These are phyloP conservation scores for Tokudaia tokunoshimensis DNA, from an alignment of 2,797 vertebrate genomes.

Conservation along the genomic window DNA sequence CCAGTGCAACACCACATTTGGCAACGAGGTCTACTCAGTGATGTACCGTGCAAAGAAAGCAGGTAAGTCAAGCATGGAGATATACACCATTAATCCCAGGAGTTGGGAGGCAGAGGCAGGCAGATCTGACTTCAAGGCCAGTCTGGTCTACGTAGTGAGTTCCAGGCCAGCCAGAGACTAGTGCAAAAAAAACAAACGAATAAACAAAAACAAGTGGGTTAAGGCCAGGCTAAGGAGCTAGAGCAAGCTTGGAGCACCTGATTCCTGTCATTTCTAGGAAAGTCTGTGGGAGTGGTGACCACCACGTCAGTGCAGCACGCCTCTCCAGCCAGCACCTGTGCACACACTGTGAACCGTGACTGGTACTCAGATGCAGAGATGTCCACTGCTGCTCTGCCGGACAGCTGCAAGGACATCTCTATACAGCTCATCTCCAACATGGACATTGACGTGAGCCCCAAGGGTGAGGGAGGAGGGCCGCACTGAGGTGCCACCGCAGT, in stretches of 20 bases:
- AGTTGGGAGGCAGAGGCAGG: not conserved
- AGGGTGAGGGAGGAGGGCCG: not conserved
- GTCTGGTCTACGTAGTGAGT: not conserved
- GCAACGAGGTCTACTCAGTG: not conserved
- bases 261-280: rapidly evolving
- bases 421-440: not conserved
- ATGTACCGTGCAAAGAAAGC: not conserved
- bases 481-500: not conserved
- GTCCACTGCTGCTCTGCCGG: not conserved
- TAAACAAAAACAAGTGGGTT: conserved; percentile 90
- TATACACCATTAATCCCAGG: not conserved
- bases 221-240: rapidly evolving
- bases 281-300: not conserved
- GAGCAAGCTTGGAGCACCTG: not conserved
- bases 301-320: not conserved
- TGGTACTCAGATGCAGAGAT: not conserved
- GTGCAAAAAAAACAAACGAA: conserved; percentile 70
- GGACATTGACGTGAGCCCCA: not conserved
- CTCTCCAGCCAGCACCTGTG: not conserved
- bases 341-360: not conserved
- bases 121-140: not conserved
- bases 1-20: not conserved
- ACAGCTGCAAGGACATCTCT: not conserved
- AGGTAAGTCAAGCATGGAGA: not conserved
- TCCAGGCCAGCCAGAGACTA: not conserved